Base-by-base conservation (phyloP, 2,888 invertebrate genomes). In the Pristionchus exspectatus region DNA sequence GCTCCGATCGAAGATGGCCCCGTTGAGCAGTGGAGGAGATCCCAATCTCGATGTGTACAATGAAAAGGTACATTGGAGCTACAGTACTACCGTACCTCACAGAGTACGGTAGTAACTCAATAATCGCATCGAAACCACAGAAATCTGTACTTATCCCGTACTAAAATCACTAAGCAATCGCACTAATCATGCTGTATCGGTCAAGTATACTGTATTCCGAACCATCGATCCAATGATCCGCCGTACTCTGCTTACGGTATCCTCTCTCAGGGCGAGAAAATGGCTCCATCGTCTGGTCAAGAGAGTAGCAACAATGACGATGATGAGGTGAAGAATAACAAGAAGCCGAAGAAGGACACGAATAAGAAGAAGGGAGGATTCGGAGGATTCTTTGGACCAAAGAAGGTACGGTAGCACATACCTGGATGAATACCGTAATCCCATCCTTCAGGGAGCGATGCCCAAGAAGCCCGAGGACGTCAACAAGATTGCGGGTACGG, bases 401-500 rank as follows among this genome's bases (percentile, higher is more conserved):
- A 74, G 74, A 74, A 74, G 74, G 74, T 74, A 74, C 38, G 14
- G 74, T 18, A 74, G 12, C 12, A 16, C 44, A 30, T 21, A 18
- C 21, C 16, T 21, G 12, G 21, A 14, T 21, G 2, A 2, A 0
- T 74, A 38, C 38, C 1, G 74, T 74, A 30, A 33, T 7, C 30
- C 4, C 7, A 4, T 38, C 33, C 18, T 18, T 14, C 38, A 74
- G 74, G 74, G 74, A 74, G 74, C 16, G 33, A 74, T 74, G 74
- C 74, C 74, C 74, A 74, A 74, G 74, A 30, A 38, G 33, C 74
- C 74, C 74, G 74, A 74, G 18, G 74, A 74, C 38, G 74, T 74
- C 4, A 74, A 74, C 74, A 74, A 74, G 74, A 74, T 74, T 74
- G 74, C 74, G 33, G 74, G 74, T 74, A 74, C 74, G 74, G 18